phyloP scores from a whole-genome alignment of 2,888 invertebrate genomes.

The Napeogenes inachia region DNA sequence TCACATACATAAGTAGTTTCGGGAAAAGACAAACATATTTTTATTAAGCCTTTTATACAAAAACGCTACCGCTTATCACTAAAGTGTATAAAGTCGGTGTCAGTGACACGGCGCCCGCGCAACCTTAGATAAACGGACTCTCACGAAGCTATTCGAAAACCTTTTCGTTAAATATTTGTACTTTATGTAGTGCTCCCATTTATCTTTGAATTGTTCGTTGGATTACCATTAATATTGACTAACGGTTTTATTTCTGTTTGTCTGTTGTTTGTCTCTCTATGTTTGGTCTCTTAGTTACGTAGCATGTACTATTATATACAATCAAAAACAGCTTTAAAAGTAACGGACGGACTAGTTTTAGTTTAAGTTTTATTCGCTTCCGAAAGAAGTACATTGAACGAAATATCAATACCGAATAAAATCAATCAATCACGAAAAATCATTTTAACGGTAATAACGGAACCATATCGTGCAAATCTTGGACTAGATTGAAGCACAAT shows the following conservation, averaged over 20 bases:
- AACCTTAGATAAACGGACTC: conserved; percentile 53
- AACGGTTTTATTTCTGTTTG: too few relatives aligned
- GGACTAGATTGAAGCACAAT: conserved; percentile 13
- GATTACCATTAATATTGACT: too few relatives aligned
- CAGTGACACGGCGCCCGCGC: conserved; percentile 66
- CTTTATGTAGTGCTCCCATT: conserved; percentile 11
- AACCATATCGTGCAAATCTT: conserved; percentile 10
- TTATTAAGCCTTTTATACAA: not conserved
- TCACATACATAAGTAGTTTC: too few relatives aligned
- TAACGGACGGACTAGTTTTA: too few relatives aligned
- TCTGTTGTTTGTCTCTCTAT: too few relatives aligned
- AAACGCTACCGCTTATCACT: conserved; percentile 28
- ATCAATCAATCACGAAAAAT: conserved; percentile 4
- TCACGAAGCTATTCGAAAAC: conserved; percentile 35
- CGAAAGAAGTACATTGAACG: not conserved
- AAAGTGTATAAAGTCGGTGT: conserved; percentile 41
- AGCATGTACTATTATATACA: too few relatives aligned
- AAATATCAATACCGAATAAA: not conserved
- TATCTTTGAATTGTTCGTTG: not conserved
- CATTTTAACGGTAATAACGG: conserved; percentile 10
- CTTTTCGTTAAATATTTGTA: conserved; percentile 19
- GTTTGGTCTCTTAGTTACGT: too few relatives aligned
- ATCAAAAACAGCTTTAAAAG: too few relatives aligned
- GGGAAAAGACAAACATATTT: too few relatives aligned
- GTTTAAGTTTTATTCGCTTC: too few relatives aligned